Evolutionary conservation across 2,113 vertebrate genomes (phyloP).

Genomic region (Castor canadensis): DNA sequence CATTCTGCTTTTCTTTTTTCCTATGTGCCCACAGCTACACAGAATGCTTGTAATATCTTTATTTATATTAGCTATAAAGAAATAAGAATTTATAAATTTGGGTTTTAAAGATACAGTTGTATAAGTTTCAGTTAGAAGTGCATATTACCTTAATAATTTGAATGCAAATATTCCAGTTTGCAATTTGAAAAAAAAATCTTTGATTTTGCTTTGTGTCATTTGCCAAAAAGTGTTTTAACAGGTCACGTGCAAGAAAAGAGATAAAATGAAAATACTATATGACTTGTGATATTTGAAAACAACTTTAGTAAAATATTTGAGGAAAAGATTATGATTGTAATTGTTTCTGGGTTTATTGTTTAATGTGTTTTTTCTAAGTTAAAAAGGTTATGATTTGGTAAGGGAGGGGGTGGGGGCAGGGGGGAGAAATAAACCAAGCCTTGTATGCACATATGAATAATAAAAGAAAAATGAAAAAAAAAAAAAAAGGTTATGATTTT

Average conservation of each 20-base stretch:
- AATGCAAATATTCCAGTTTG: slow-evolving; percentile 12
- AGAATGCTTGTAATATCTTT: neutral
- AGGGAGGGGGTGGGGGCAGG: no score
- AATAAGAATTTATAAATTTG: neutral
- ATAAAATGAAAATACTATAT: slow-evolving; percentile 31
- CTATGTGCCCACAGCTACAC: neutral
- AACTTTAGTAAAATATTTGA: neutral
- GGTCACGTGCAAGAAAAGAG: neutral
- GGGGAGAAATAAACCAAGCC: no score
- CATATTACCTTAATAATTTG: neutral
- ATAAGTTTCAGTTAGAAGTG: neutral
- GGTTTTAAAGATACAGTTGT: neutral
- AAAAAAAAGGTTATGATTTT: slow-evolving; percentile 19
- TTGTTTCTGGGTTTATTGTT: slow-evolving; percentile 14
- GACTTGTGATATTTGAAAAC: neutral
- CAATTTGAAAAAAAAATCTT: neutral
- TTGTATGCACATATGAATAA: no score
- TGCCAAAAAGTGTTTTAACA: slow-evolving; percentile 39
- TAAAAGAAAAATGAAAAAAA: no score
- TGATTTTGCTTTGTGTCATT: neutral
- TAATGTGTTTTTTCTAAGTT: slow-evolving; percentile 3
- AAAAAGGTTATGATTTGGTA: neutral
- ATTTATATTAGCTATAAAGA: neutral
- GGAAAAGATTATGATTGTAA: neutral
- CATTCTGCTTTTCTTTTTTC: no score